Evolutionary conservation across 2,888 invertebrate genomes (phyloP), one percentile per base, ranked within the genome.

Genomic region (Lasius fuliginosus): DNA sequence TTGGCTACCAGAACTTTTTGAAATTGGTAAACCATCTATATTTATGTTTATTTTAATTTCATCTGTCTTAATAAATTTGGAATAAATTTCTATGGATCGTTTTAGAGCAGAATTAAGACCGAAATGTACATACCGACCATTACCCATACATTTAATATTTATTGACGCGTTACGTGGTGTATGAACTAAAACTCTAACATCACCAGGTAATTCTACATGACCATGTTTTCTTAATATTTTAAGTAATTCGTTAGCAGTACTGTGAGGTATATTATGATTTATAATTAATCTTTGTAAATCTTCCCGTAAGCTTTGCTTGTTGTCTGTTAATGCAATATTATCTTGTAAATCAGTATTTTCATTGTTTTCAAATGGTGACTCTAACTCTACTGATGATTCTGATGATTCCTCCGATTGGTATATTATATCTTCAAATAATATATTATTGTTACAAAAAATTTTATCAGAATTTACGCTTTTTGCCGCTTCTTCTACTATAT

Each of bases 71-170:
- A 62, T 62, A 62, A 62, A 62, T 30, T 62, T 3, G 8, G 30
- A 62, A 12, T 62, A 33, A 15, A 62, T 62, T 62, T 30, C 6
- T 62, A 62, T 62, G 12, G 60, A 62, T 62, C 30, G 60, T 11
- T 27, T 30, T 8, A 62, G 15, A 60, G 5, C 60, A 30, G 33
- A 62, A 27, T 33, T 27, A 62, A 62, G 33, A 5, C 60, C 60
- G 30, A 58, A 65, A 65, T 65, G 65, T 36, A 4, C 65, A 36
- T 65, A 65, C 33, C n/a, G 65, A 65, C 36, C 67, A 67, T 67
- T n/a, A 46, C 42, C 67, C 67, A 67, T 42, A 12, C 4, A 11
- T 67, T 42, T 40, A 18, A 67, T 23, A 8, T 67, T 40, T 67
- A 23, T 27, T 8, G 67, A 67, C 12, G 23, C 42, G 15, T 58